Percentiles rank a stretch among this genome's conserved stretches.
phyloP scores from a whole-genome alignment of 2,888 invertebrate genomes.

The Ophion obscuratus region DNA sequence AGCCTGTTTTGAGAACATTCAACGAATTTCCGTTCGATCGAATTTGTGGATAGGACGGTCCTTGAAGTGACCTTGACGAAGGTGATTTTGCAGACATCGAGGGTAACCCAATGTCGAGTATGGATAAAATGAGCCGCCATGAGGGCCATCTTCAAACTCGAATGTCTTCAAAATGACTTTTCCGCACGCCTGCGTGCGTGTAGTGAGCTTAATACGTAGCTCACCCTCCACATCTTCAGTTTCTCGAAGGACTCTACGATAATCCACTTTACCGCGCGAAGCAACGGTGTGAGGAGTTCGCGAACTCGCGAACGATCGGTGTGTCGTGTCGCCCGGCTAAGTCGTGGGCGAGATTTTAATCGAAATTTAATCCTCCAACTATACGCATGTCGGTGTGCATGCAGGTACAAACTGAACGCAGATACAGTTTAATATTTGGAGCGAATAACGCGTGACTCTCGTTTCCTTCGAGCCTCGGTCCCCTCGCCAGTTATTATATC shows the following conservation, averaged over 20 bases:
- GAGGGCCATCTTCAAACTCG: background rate
- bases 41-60: background rate
- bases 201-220: slow-evolving; percentile 7
- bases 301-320: slow-evolving; percentile 49
- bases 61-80: background rate
- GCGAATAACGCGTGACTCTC: slow-evolving; percentile 6
- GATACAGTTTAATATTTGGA: slow-evolving; percentile 3
- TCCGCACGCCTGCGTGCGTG: background rate
- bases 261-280: slow-evolving; percentile 54
- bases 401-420: background rate
- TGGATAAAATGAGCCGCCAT: background rate
- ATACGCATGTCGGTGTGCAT: background rate
- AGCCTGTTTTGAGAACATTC: background rate
- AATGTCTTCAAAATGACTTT: background rate
- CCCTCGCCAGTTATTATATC: background rate
- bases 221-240: slow-evolving; percentile 49
- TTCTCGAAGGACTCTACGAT: slow-evolving; percentile 51
- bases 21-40: background rate
- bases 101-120: background rate
- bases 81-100: background rate
- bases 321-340: slow-evolving; percentile 32
- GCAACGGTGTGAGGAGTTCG: slow-evolving; percentile 36
- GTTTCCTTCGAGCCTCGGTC: background rate
- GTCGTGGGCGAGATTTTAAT: slow-evolving; percentile 59
- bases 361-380: slow-evolving; percentile 57